phyloP scores from a whole-genome alignment of 2,888 invertebrate genomes.

The Gortyna flavago region DNA sequence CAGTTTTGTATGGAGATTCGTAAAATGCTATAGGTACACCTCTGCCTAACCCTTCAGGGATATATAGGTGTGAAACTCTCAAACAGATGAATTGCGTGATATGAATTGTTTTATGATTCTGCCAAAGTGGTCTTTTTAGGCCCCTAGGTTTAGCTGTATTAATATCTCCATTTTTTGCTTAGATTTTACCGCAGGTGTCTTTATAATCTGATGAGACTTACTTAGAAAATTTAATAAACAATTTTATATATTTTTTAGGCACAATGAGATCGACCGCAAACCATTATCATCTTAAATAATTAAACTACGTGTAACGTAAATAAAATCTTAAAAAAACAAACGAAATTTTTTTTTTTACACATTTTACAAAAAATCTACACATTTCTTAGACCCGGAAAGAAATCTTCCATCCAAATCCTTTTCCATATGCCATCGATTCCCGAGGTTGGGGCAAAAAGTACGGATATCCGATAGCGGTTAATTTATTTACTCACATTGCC shows the following conservation, averaged over 20 bases:
- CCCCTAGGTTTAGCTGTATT: background rate
- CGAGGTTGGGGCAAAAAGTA: conserved; percentile 63
- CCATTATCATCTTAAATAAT: background rate
- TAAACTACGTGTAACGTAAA: background rate
- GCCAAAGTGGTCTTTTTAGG: no score
- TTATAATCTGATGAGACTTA: background rate
- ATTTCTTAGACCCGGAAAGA: conserved; percentile 13
- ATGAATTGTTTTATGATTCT: no score
- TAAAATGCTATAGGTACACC: no score
- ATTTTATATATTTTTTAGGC: no score
- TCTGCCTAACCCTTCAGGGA: no score
- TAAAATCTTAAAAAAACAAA: background rate
- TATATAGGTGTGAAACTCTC: no score
- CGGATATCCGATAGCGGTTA: conserved; percentile 85
- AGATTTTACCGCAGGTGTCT: background rate
- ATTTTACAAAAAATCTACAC: conserved; percentile 11
- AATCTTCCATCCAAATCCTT: conserved; percentile 41
- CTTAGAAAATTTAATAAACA: background rate
- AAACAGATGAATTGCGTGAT: no score
- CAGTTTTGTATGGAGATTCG: no score
- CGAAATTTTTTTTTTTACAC: no score
- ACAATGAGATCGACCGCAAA: background rate
- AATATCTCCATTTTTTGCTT: background rate
- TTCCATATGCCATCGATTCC: conserved; percentile 51
- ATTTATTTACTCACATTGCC: conserved; percentile 85